These are phyloP conservation scores for Aelia acuminata DNA, from an alignment of 2,888 invertebrate genomes.

Conservation along the genomic window DNA sequence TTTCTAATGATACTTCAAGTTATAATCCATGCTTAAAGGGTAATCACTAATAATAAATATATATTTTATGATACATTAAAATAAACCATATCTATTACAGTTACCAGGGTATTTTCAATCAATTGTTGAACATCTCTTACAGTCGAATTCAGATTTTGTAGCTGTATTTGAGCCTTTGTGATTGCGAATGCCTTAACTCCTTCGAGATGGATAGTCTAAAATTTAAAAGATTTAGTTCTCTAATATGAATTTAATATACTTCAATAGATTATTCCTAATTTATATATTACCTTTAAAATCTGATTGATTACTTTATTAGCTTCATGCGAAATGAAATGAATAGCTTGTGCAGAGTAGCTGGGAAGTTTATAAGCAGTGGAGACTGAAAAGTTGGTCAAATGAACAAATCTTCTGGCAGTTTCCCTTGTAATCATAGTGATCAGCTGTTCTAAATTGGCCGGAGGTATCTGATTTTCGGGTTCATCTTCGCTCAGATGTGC, in stretches of 20 bases:
- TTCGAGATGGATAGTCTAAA: conserved; percentile 76
- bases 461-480: conserved; percentile 88
- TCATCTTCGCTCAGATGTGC: conserved; percentile 80
- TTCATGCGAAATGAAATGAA: conserved; percentile 61
- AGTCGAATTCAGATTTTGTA: conserved; percentile 52
- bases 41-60: not conserved
- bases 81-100: not conserved
- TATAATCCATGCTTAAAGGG: not conserved
- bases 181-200: conserved; percentile 72
- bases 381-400: conserved; percentile 81
- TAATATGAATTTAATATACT: not conserved
- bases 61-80: not conserved
- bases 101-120: conserved; percentile 53
- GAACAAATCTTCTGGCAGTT: conserved; percentile 82
- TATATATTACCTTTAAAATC: conserved; percentile 63
- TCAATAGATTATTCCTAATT: not conserved
- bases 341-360: conserved; percentile 66
- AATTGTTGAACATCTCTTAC: conserved; percentile 52
- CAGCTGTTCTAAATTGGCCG: conserved; percentile 83
- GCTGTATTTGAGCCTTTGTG: conserved; percentile 72
- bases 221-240: conserved; percentile 63
- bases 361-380: conserved; percentile 75
- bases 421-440: conserved; percentile 83
- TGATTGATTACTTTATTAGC: conserved; percentile 63
- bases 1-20: not conserved